Conservation (phyloP, 2,113 vertebrate species). For the Percina caprodes region DNA sequence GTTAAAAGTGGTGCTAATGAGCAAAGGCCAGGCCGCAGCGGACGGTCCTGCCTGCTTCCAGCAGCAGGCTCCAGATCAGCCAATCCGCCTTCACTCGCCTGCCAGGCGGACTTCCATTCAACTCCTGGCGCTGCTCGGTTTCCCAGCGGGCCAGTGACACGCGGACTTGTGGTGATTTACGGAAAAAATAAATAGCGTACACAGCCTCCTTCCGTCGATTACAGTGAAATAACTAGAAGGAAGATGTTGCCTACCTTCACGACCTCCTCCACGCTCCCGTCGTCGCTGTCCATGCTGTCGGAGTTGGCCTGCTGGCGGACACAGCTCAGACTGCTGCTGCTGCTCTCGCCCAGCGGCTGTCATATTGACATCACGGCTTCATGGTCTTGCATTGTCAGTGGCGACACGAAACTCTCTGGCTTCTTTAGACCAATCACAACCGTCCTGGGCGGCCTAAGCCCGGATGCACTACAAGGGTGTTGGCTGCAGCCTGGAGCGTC, state of each 20-base stretch:
- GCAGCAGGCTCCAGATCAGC: background rate
- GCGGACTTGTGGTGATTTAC: background rate
- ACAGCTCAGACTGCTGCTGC: background rate
- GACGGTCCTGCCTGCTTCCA: background rate
- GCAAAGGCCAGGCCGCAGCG: no score
- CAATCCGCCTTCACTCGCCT: constrained; percentile 1
- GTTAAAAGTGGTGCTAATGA: no score
- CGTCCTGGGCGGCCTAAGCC: no score
- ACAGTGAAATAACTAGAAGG: fast-evolving
- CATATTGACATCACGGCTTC: background rate
- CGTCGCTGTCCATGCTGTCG: constrained; percentile 92
- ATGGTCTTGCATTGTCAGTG: no score
- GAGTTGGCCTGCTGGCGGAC: background rate
- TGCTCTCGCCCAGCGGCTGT: constrained; percentile 1
- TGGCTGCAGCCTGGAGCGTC: no score
- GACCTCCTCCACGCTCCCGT: constrained; percentile 90
- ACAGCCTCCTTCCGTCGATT: fast-evolving
- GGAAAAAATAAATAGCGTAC: fast-evolving
- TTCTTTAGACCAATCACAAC: no score
- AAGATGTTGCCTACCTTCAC: constrained; percentile 85
- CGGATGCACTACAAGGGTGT: no score
- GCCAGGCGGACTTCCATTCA: constrained; percentile 37
- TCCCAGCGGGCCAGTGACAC: background rate
- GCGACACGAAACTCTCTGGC: no score
- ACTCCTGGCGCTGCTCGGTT: constrained; percentile 28